Conservation (phyloP, 23 tunicate genomes). For the Styela plicata region DNA sequence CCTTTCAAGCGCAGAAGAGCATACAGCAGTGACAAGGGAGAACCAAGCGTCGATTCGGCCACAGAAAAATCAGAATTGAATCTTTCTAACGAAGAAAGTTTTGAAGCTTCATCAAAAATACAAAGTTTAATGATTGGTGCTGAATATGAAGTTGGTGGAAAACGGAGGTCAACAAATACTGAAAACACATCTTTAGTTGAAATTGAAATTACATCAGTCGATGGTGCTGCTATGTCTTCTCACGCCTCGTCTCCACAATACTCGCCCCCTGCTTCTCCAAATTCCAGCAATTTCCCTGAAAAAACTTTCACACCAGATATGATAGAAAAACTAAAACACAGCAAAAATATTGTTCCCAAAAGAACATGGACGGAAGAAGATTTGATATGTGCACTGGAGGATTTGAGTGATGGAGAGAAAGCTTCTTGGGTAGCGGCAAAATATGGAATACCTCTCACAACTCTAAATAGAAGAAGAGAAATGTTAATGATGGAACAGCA, state of each 20-base stretch:
- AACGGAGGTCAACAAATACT: neutral
- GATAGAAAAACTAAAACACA: neutral
- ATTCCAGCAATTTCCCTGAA: neutral
- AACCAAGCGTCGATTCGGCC: too few relatives aligned
- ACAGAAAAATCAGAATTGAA: neutral
- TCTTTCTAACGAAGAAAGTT: neutral
- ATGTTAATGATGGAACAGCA: neutral
- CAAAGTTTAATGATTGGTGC: neutral
- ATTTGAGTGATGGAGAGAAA: neutral
- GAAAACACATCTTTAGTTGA: neutral
- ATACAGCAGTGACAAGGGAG: neutral
- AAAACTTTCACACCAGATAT: neutral
- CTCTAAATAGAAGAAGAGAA: neutral
- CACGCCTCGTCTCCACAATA: too few relatives aligned
- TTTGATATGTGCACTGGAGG: neutral
- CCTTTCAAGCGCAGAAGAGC: neutral
- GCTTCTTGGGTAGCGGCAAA: neutral
- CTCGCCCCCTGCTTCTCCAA: neutral
- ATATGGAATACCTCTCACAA: neutral
- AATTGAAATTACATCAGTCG: neutral
- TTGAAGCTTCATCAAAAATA: neutral
- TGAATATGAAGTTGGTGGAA: neutral
- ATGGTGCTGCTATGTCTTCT: too few relatives aligned
- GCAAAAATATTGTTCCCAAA: neutral
- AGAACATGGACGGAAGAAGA: neutral